Evolutionary conservation across 2,113 vertebrate genomes (phyloP), one percentile per base, ranked within the genome.

Genomic region (Nothobranchius furzeri): DNA sequence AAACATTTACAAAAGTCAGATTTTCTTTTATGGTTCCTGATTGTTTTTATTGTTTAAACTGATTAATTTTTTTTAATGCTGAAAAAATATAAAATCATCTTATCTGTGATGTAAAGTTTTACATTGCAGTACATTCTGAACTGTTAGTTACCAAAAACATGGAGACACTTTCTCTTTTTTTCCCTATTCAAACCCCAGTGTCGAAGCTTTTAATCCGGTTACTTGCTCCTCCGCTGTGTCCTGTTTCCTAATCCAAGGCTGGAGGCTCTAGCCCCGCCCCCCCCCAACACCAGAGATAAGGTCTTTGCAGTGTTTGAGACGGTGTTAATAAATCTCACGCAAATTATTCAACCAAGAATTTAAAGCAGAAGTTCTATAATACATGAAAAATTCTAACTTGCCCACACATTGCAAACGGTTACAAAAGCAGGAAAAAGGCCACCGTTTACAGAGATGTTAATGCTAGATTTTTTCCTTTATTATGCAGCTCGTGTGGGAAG

Each of bases 131-230:
- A 20, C 20, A 30, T 30, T 30, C 30, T 3, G 30, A 30, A 3
- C 30, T 30, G 30, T 30, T 30, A 4, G 30, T 30, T 30, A 30
- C 30, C 2, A 30, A 30, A 30, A 30, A 30, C 68, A 63, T 58
- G 55, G 67, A 84, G 60, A 64, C 56, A 42, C n/a, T n/a, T 17
- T 42, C 2, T 35, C 55, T 50, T 64, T 72, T 49, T 68, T 49
- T 61, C 61, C 59, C 59, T n/a, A 45, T 70, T 72, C 45, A 83
- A 73, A 74, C 75, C 58, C 68, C 68, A 69, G 45, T 57, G 74
- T 79, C 72, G 85, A 77, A 89, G 83, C 85, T 83, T 73, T 67
- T 88, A 89, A 86, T 85, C 86, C 65, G 46, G 68, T 82, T 89
- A 82, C 63, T 67, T 20, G 37, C 75, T 76, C 49, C 64, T 70